These are phyloP conservation scores for Vulpes ferrilata DNA, from an alignment of 2,113 vertebrate species.

Conservation along the genomic window DNA sequence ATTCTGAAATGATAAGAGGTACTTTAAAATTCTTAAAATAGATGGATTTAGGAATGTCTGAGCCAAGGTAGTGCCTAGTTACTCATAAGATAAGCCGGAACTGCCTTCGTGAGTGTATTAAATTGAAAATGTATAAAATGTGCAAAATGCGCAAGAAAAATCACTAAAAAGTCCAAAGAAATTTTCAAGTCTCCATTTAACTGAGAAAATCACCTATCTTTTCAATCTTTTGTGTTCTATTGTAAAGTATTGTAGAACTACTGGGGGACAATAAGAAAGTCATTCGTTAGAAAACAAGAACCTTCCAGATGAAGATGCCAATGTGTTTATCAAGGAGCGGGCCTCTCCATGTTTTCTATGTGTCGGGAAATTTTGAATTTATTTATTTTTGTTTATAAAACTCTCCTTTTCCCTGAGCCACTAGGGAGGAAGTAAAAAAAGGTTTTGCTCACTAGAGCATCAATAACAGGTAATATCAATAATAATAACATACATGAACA, in stretches of 20 bases:
- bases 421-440: not conserved
- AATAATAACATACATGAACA: slow-evolving; percentile 57
- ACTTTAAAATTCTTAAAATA: slow-evolving; percentile 84
- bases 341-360: slow-evolving; percentile 2
- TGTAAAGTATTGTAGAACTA: not conserved
- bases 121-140: slow-evolving; percentile 78
- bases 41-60: slow-evolving; percentile 80
- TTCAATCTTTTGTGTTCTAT: slow-evolving; percentile 59
- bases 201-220: slow-evolving; percentile 69
- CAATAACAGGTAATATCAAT: slow-evolving; percentile 36
- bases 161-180: slow-evolving; percentile 64
- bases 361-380: slow-evolving; percentile 7
- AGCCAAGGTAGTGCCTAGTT: slow-evolving; percentile 80
- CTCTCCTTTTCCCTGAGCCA: slow-evolving; percentile 46
- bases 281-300: slow-evolving; percentile 60
- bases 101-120: slow-evolving; percentile 67
- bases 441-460: not conserved
- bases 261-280: slow-evolving; percentile 56
- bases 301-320: slow-evolving; percentile 60
- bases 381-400: slow-evolving; percentile 60
- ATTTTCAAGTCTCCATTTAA: slow-evolving; percentile 72
- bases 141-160: slow-evolving; percentile 74
- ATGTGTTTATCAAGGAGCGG: slow-evolving; percentile 12
- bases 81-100: slow-evolving; percentile 80
- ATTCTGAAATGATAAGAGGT: slow-evolving; percentile 81